Conservation (phyloP, 2,888 invertebrate species). For the Acanthosepion pharaonis region DNA sequence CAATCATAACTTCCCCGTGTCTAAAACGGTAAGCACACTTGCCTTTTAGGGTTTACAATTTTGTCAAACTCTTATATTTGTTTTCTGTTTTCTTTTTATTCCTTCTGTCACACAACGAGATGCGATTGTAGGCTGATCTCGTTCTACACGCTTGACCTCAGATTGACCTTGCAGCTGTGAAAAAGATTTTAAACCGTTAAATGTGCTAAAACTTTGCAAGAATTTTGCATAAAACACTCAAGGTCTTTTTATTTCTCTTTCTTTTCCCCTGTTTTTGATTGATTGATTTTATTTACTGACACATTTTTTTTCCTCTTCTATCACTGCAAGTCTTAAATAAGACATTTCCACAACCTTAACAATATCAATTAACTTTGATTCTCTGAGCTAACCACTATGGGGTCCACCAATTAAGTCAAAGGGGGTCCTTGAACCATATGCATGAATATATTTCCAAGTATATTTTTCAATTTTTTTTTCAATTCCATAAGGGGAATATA, state of each 20-base stretch:
- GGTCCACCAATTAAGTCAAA: background rate
- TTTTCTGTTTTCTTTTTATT: background rate
- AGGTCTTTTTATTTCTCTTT: background rate
- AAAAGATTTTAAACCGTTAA: background rate
- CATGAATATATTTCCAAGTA: background rate
- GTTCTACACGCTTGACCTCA: background rate
- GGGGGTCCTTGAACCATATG: background rate
- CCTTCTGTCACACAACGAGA: background rate
- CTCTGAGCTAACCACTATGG: background rate
- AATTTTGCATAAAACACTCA: background rate
- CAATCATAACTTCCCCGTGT: no score
- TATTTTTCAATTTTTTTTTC: no score
- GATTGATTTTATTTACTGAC: background rate
- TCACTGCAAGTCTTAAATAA: background rate
- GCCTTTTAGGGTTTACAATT: background rate
- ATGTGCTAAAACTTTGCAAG: background rate
- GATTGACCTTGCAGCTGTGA: background rate
- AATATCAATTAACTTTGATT: constrained; percentile 9
- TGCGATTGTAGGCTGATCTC: background rate
- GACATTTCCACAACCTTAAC: background rate
- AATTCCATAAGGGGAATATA: no score
- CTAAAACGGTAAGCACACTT: no score
- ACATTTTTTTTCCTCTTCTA: background rate
- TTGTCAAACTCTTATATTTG: background rate
- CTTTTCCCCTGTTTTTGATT: background rate